Base-by-base conservation (phyloP, 1,140 invertebrate genomes). In the Apis mellifera region DNA sequence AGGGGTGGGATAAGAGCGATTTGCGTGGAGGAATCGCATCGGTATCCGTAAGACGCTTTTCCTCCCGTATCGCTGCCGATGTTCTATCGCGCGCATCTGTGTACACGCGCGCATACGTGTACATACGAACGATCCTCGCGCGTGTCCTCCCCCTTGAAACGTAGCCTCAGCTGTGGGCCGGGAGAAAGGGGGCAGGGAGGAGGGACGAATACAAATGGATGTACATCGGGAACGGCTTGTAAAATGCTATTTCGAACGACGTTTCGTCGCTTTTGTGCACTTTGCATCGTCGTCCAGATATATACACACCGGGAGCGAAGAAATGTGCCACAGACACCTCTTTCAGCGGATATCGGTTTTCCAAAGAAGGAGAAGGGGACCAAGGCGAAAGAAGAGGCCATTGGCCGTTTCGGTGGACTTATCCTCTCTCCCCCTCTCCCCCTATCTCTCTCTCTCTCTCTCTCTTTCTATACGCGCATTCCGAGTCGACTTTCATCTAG, bases 341-440 rank as follows among this genome's bases (percentile, higher is more conserved):
- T 89, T 89, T 85, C 89, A 78, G 66, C 69, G 78, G 80, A 72
- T 89, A 90, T 90, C 90, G 90, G 86, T 86, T 91, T 91, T 88
- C 82, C 84, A 87, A 84, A 85, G 85, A 80, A 84, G 87, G 79
- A 84, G 79, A 78, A n/a, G 13, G 54, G 26, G 32, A 42, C 32
- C 4, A 62, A 42, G 68, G 17, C 68, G 23, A 9, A 19, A 48
- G 64, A 72, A 73, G 82, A 88, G 77, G 66, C 78, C 73, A 76
- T 73, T 85, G 79, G 83, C 66, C 83, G 75, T 87, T 87, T 88
- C 71, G 75, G 19, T 32, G 59, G 74, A 82, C 82, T 86, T 87
- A 86, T 78, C 75, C 86, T 57, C 62, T 65, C 66, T 32, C 32
- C 32, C 60, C 52, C 68, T 55, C n/a, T 8, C 55, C 64, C 79